Evolutionary conservation across 2,797 vertebrate genomes (phyloP).

Genomic region (Prunella strophiata): DNA sequence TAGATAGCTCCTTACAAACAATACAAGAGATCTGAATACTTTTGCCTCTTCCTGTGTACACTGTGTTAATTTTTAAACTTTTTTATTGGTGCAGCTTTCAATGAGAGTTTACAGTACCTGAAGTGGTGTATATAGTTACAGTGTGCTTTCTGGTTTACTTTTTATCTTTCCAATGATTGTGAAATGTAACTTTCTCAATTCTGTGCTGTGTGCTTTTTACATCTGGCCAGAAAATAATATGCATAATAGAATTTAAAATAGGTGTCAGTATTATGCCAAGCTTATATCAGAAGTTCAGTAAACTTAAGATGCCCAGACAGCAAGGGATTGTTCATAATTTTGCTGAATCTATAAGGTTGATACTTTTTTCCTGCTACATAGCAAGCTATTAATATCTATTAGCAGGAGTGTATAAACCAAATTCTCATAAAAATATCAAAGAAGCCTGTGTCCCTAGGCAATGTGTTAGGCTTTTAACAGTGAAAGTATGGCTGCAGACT

Average conservation of each 20-base stretch:
- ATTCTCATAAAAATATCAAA: conserved; percentile 29
- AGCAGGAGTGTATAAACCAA: not conserved
- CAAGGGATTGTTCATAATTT: not conserved
- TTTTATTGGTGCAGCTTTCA: conserved; percentile 67
- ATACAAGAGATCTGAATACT: conserved; percentile 70
- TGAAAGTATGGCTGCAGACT: not conserved
- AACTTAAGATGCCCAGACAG: not conserved
- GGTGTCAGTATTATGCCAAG: conserved; percentile 21
- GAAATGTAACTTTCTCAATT: conserved; percentile 33
- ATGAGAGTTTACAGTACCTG: conserved; percentile 67
- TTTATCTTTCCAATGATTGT: not conserved
- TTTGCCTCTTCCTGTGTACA: conserved; percentile 76
- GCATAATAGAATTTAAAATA: conserved; percentile 37
- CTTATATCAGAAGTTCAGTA: conserved; percentile 14
- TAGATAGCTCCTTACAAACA: conserved; percentile 79
- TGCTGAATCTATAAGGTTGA: not conserved
- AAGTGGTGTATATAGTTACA: conserved; percentile 60
- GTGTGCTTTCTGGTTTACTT: conserved; percentile 39
- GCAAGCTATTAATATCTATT: conserved; percentile 11
- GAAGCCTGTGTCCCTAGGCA: not conserved
- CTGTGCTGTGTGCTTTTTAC: conserved; percentile 32
- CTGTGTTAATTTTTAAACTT: conserved; percentile 58
- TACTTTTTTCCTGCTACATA: not conserved
- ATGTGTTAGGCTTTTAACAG: conserved; percentile 1
- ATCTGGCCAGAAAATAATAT: not conserved